Conservation (phyloP, 2,888 invertebrate species). For the Amphimallon solstitiale region DNA sequence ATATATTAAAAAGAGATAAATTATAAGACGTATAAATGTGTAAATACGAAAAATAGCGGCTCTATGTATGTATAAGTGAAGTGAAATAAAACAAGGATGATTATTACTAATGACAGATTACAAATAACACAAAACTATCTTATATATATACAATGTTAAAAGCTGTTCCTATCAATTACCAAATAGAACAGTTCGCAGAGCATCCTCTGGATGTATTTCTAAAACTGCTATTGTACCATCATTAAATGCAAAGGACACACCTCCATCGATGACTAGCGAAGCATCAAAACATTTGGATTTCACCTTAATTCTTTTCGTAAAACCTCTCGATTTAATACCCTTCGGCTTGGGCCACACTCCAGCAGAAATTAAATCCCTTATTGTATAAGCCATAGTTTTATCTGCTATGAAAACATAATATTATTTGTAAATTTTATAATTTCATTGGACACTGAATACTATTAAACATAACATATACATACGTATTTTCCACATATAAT, state of each 20-base stretch:
- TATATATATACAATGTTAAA: too few relatives aligned
- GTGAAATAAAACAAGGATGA: too few relatives aligned
- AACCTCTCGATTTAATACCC: conserved; percentile 78
- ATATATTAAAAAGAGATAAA: too few relatives aligned
- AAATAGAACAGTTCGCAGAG: conserved; percentile 79
- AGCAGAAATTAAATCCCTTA: conserved; percentile 92
- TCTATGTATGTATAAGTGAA: too few relatives aligned
- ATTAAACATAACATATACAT: too few relatives aligned
- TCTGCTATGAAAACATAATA: conserved; percentile 68
- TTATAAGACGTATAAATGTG: too few relatives aligned
- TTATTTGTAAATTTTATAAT: too few relatives aligned
- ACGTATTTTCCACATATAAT: too few relatives aligned
- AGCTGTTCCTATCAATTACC: conserved; percentile 44
- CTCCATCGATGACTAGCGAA: conserved; percentile 93
- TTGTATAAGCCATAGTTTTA: conserved; percentile 84
- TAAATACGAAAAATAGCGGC: too few relatives aligned
- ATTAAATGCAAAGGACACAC: conserved; percentile 92
- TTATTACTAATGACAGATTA: too few relatives aligned
- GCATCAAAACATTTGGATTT: conserved; percentile 92
- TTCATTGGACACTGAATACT: too few relatives aligned
- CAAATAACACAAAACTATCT: too few relatives aligned
- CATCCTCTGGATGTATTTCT: conserved; percentile 87
- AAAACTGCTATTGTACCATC: conserved; percentile 89
- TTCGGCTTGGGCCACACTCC: conserved; percentile 87
- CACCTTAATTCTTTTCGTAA: conserved; percentile 78